Evolutionary conservation across 2,888 invertebrate species (phyloP).

Genomic region (Sclerodermus sp.): DNA sequence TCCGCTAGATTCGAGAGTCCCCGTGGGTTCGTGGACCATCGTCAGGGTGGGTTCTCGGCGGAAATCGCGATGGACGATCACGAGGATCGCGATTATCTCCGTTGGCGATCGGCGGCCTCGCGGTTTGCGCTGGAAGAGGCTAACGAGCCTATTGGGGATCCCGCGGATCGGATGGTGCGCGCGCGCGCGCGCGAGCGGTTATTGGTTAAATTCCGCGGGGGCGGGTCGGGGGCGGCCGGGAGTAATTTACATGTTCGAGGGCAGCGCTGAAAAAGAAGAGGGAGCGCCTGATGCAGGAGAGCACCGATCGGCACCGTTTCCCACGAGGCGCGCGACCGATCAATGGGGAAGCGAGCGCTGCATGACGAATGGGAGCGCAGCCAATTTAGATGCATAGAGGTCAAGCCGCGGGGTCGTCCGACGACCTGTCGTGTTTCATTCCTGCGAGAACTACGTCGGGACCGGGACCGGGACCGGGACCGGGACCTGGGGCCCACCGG

Average conservation of each 20-base stretch:
- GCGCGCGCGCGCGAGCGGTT: too few relatives aligned
- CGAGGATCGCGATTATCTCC: too few relatives aligned
- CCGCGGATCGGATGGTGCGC: too few relatives aligned
- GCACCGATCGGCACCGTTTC: constrained; percentile 25
- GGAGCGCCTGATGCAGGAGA: constrained; percentile 7
- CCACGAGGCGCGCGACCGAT: constrained; percentile 34
- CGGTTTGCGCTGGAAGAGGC: too few relatives aligned
- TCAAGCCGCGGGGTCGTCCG: constrained; percentile 30
- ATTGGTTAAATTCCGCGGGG: too few relatives aligned
- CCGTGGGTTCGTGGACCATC: too few relatives aligned
- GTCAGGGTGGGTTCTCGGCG: too few relatives aligned
- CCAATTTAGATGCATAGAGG: constrained; percentile 38
- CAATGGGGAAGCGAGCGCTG: constrained; percentile 15
- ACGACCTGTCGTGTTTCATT: constrained; percentile 36
- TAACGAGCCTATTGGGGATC: too few relatives aligned
- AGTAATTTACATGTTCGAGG: neutral
- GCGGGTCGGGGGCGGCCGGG: neutral
- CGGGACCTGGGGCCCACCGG: constrained; percentile 10
- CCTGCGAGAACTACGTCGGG: constrained; percentile 12
- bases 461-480: too few relatives aligned
- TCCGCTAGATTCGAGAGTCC: too few relatives aligned
- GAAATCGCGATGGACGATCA: too few relatives aligned
- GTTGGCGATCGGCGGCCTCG: too few relatives aligned
- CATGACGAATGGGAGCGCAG: constrained; percentile 33
- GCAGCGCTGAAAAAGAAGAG: constrained; percentile 6